Conservation (phyloP, 2,113 vertebrate species). For the Copsychus sechellarum region DNA sequence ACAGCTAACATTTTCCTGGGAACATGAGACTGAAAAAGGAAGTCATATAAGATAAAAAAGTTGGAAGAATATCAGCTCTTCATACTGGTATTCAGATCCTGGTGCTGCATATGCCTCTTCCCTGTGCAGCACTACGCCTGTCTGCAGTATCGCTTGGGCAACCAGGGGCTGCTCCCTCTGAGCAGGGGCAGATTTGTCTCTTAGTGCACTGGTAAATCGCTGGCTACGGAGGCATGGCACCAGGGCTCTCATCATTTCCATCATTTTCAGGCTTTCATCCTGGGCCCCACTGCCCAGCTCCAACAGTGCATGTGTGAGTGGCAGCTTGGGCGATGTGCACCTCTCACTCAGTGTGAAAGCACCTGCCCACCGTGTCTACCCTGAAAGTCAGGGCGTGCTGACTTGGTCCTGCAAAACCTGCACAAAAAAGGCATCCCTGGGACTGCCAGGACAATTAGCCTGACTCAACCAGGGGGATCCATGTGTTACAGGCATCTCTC, state of each 20-base stretch:
- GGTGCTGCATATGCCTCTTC: background rate
- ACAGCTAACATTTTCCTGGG: background rate
- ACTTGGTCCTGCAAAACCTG: background rate
- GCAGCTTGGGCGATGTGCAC: background rate
- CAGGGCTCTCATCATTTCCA: background rate
- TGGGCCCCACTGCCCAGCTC: fast-evolving
- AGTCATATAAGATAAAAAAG: background rate
- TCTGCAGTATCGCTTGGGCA: background rate
- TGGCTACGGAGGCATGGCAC: fast-evolving
- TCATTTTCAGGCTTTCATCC: background rate
- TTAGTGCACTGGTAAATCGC: fast-evolving
- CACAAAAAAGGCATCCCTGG: background rate
- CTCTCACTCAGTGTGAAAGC: background rate
- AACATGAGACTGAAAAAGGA: background rate
- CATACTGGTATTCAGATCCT: background rate
- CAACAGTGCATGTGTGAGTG: fast-evolving
- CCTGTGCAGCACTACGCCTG: fast-evolving
- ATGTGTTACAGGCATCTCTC: background rate
- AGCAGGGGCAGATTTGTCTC: background rate
- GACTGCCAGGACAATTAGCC: background rate
- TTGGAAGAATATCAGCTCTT: background rate
- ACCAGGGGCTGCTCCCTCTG: background rate
- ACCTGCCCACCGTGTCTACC: fast-evolving
- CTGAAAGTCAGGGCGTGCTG: background rate
- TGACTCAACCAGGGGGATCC: background rate